A percentile compares a stretch with the other conserved stretches of the same genome.
Conservation (phyloP, 2,888 invertebrate genomes). For the Eupithecia tripunctaria region DNA sequence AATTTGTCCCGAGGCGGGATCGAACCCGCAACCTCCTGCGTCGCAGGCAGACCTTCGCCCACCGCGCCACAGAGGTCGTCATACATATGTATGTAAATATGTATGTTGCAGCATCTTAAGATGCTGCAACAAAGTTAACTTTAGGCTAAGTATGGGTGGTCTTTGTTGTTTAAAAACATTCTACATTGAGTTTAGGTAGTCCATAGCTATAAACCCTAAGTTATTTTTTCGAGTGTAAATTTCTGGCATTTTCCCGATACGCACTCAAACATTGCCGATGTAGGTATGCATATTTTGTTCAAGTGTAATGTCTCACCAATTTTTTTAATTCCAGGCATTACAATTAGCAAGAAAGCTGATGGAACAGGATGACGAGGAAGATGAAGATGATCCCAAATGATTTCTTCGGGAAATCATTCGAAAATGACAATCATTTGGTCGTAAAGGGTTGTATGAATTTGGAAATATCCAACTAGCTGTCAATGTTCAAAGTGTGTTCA, state of each 20-base stretch:
- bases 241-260: background rate
- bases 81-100: too few relatives aligned
- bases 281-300: background rate
- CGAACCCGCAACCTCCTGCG: too few relatives aligned
- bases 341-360: constrained; percentile 95
- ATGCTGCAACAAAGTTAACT: too few relatives aligned
- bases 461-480: constrained; percentile 19
- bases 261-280: background rate
- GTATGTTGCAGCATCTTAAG: too few relatives aligned
- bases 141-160: too few relatives aligned
- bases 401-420: background rate
- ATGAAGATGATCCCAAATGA: constrained; percentile 71
- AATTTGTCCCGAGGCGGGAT: too few relatives aligned
- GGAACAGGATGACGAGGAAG: constrained; percentile 95
- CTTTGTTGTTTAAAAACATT: too few relatives aligned
- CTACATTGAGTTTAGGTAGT: too few relatives aligned
- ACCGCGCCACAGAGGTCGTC: too few relatives aligned
- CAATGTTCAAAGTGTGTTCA: constrained; percentile 30
- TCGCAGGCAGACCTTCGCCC: too few relatives aligned
- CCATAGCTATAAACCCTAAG: too few relatives aligned
- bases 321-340: constrained; percentile 87
- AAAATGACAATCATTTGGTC: constrained; percentile 9
- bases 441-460: constrained; percentile 9
- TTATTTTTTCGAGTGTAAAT: background rate
- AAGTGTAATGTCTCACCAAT: background rate